Evolutionary conservation across 2,797 vertebrate species (phyloP).

Genomic region (Pogoniulus pusillus): DNA sequence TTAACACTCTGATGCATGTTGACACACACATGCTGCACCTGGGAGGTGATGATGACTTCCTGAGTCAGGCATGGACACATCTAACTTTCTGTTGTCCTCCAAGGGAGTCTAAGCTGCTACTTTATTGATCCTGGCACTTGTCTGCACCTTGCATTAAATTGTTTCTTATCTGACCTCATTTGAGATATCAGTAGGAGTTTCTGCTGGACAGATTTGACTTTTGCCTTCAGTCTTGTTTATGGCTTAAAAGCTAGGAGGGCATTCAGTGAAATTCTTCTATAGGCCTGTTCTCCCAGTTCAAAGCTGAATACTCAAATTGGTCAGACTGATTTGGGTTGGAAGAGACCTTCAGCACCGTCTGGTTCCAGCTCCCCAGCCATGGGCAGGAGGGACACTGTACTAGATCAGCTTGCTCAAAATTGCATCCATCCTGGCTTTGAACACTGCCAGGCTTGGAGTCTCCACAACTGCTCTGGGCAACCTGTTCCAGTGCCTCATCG

Average conservation of each 20-base stretch:
- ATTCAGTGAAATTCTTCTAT: background rate
- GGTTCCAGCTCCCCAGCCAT: too few species aligned
- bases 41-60: background rate
- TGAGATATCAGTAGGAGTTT: background rate
- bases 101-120: background rate
- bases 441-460: too few species aligned
- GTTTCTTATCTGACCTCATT: background rate
- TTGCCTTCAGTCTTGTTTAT: background rate
- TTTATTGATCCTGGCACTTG: background rate
- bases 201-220: background rate
- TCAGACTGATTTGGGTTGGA: background rate
- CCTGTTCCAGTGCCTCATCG: too few species aligned
- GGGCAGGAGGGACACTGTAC: too few species aligned
- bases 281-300: background rate
- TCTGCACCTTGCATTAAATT: background rate
- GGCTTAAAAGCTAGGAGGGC: background rate
- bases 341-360: too few species aligned
- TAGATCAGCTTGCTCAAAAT: too few species aligned
- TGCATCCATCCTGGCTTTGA: too few species aligned
- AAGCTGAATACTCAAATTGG: background rate
- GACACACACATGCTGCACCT: background rate
- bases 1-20: background rate
- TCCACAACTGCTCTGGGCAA: too few species aligned
- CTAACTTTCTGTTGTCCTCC: background rate
- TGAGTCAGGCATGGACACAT: background rate